Percentiles rank a stretch among this genome's conserved stretches.
Conservation (phyloP, 2,888 invertebrate genomes). For the Meiosimyza decipiens region DNA sequence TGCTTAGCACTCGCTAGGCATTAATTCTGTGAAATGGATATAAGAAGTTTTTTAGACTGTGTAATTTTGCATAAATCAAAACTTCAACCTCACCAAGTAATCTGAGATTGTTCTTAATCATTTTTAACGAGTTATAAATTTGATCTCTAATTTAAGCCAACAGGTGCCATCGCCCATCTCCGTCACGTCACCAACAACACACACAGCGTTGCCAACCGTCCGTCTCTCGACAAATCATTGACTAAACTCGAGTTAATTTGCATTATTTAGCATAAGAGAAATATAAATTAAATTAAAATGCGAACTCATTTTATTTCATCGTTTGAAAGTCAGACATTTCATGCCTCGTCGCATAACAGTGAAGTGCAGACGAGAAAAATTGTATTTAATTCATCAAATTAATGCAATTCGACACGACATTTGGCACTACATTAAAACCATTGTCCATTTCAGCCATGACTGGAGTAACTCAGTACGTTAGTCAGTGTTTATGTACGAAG, state of each 20-base stretch:
- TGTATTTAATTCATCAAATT: slow-evolving; percentile 27
- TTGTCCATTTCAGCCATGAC: not conserved
- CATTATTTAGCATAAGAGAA: slow-evolving; percentile 12
- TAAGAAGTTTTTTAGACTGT: not conserved
- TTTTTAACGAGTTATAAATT: not conserved
- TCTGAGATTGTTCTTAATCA: not conserved
- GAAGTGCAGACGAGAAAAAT: not conserved
- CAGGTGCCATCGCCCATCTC: slow-evolving; percentile 10
- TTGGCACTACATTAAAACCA: slow-evolving; percentile 26
- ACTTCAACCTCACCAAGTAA: not conserved
- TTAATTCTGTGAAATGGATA: not conserved
- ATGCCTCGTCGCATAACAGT: slow-evolving; percentile 1
- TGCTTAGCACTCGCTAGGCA: not conserved
- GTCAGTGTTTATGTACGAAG: too few relatives aligned
- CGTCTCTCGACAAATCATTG: slow-evolving; percentile 9
- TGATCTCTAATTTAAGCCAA: slow-evolving; percentile 10
- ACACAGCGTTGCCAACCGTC: not conserved
- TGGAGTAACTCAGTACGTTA: too few relatives aligned
- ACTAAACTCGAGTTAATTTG: not conserved
- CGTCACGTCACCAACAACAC: not conserved
- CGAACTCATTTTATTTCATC: slow-evolving; percentile 1
- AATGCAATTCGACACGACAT: slow-evolving; percentile 31
- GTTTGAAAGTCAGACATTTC: slow-evolving; percentile 13
- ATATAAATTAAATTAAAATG: not conserved
- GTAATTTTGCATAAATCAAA: not conserved